Conservation (phyloP, 2,113 vertebrate genomes). For the Eulemur rufifrons region DNA sequence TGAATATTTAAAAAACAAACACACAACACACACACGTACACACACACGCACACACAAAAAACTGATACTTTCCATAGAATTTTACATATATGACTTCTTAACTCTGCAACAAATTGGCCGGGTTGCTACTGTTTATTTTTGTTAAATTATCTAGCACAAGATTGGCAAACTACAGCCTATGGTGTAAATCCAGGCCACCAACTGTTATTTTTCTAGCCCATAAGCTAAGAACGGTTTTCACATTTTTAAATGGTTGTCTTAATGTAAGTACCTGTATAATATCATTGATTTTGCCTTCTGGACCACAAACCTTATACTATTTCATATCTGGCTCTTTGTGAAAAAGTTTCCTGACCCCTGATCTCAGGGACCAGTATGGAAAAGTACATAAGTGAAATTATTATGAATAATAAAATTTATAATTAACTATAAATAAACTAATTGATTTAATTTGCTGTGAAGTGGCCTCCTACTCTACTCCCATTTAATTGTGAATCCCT, state of each 20-base stretch:
- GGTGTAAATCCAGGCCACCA: not conserved
- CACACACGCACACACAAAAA: not conserved
- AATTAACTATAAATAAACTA: slow-evolving; percentile 65
- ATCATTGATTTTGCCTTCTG: not conserved
- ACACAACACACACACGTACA: too few species aligned
- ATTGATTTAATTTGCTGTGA: slow-evolving; percentile 68
- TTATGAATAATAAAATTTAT: not conserved
- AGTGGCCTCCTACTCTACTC: slow-evolving; percentile 38
- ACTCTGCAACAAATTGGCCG: not conserved
- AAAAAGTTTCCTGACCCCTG: not conserved
- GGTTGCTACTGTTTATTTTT: not conserved
- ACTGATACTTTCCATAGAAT: not conserved
- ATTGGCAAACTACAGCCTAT: not conserved
- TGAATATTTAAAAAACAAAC: not conserved
- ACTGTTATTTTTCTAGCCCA: not conserved
- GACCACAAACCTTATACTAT: not conserved
- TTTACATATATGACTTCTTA: not conserved
- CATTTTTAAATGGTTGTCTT: not conserved
- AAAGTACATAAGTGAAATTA: slow-evolving; percentile 21
- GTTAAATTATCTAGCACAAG: not conserved
- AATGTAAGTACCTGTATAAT: not conserved
- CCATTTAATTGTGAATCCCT: slow-evolving; percentile 63
- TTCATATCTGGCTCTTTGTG: not conserved
- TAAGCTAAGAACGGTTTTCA: not conserved
- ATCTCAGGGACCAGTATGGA: not conserved